Evolutionary conservation across 2,113 vertebrate genomes (phyloP), one percentile per base, ranked within the genome.

Genomic region (Pachyramphus minor): DNA sequence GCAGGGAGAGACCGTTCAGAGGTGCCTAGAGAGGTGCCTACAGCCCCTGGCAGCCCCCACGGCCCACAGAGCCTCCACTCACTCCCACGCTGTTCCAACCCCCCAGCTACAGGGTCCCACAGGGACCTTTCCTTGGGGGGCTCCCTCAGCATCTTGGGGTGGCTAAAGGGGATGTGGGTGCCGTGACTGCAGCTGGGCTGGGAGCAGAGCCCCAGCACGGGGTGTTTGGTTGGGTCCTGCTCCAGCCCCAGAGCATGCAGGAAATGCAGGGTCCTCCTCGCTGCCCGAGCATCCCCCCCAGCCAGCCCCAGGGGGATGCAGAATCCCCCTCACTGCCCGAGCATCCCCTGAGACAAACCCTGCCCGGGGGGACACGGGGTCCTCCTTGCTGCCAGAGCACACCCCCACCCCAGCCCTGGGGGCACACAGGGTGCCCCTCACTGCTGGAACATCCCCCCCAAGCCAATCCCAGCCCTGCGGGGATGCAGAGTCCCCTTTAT

Each of bases 141-240:
- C 4, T 42, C 11, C 33, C 53, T 37, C 53, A 47, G 41, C 27
- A 18, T 16, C 63, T 37, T 15, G 11, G 23, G 11, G 16, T 25
- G 24, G 39, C 50, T 74, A 23, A 66, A 49, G 45, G 3, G 4
- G 16, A 4, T 7, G 50, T 0, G 3, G 23, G 45, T 33, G 69
- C 39, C 12, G 1, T 20, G 42, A 67, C 58, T 50, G 12, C 0
- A 0, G 14, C 21, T 30, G 45, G 52, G 19, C 16, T 0, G 0
- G 9, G 2, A 37, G 39, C 42, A 59, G 28, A 79, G 14, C 33
- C 69, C 45, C 69, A 50, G 59, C 23, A n/a, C 12, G 0, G 0
- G 49, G n/a, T 62, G 44, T 18, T 47, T 18, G 20, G 21, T 41
- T 58, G 39, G 53, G 35, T 75, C 37, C 67, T 13, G 18, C 74